Evolutionary conservation across 2,888 invertebrate genomes (phyloP), one percentile per base, ranked within the genome.

Genomic region (Cyaniris semiargus): DNA sequence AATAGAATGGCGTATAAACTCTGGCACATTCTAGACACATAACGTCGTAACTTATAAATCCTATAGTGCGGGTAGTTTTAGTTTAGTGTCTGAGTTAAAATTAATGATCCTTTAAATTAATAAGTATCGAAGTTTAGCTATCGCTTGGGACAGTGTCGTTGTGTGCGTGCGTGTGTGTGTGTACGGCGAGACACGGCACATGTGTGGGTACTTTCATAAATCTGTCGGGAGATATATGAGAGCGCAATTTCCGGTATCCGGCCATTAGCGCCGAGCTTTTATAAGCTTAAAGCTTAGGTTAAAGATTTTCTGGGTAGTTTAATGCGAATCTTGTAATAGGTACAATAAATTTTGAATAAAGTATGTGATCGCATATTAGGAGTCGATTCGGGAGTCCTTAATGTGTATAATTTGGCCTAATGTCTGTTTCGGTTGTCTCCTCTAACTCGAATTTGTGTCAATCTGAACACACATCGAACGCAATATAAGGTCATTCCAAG

Each of bases 161-260:
- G 83, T 85, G 87, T 82, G 82, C 81, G 81, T 82, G 80, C 82
- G 78, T 77, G 78, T 77, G 80, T 81, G 77, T 80, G 81, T 87
- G 89, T 86, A 88, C 83, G 84, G 85, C 95, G 95, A 91, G 90
- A 90, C 85, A 86, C 31, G 87, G 81, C 87, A 93, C 95, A 94
- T 94, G 94, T 94, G 92, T 94, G 93, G 89, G 96, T 96, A 96
- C 96, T 97, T 97, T 97, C 96, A 97, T 97, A 97, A 97, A 97
- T 97, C 97, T 96, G 96, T 96, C 95, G 95, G 95, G 96, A 96
- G 96, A 97, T 97, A 96, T 96, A 96, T 96, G 96, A 96, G 96
- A 96, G 96, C 96, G 96, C 96, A 96, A 96, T 96, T 96, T 96
- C 96, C 96, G 96, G 96, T 96, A 96, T 96, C 96, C 96, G 96